phyloP scores from a whole-genome alignment of 2,113 vertebrate species.

The Spermophilus dauricus region DNA sequence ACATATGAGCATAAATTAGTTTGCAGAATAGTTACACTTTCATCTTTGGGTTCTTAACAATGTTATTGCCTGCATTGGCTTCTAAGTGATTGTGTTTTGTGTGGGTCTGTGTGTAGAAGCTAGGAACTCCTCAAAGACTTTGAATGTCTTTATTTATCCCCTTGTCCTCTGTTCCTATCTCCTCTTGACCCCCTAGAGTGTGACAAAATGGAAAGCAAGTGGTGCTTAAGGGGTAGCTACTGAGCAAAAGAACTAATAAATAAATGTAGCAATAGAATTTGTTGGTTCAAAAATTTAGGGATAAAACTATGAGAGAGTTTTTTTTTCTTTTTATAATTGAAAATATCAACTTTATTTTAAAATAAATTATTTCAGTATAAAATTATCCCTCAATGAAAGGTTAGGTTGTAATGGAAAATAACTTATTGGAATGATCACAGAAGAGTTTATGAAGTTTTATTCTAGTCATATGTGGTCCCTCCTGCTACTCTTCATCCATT shows the following conservation, averaged over 20 bases:
- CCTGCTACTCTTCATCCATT: not conserved
- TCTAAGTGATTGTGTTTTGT: not conserved
- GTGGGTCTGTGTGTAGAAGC: not conserved
- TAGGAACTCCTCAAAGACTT: not conserved
- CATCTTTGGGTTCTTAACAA: not conserved
- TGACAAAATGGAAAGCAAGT: not conserved
- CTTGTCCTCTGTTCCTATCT: not conserved
- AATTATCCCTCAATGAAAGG: not conserved
- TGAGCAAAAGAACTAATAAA: constrained; percentile 35
- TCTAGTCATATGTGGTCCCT: not conserved
- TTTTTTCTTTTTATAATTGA: not conserved
- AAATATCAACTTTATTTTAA: constrained; percentile 52
- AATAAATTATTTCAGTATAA: constrained; percentile 30
- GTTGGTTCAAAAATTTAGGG: not conserved
- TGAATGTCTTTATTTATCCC: not conserved
- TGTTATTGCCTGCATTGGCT: not conserved
- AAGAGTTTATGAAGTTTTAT: not conserved
- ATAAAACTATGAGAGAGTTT: not conserved
- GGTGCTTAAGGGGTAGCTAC: not conserved
- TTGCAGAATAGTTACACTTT: constrained; percentile 18
- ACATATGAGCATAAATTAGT: not conserved
- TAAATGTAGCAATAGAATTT: not conserved
- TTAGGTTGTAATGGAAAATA: not conserved
- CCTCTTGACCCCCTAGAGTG: not conserved
- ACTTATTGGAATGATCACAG: not conserved